These are phyloP conservation scores for Lagodon rhomboides DNA, from an alignment of 2,797 vertebrate species.

Conservation along the genomic window DNA sequence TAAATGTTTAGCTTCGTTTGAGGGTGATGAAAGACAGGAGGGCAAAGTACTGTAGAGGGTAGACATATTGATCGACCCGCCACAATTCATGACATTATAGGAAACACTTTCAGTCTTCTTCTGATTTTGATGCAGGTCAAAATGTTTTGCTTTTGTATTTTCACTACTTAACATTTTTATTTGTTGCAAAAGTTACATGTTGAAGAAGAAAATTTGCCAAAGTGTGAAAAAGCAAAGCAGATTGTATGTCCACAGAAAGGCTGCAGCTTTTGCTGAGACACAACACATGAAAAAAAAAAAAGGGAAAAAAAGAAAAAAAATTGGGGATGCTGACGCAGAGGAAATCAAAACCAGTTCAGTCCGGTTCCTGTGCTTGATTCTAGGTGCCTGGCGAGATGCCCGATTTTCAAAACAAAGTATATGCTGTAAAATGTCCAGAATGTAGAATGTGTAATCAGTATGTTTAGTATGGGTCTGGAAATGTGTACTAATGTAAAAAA, in stretches of 20 bases:
- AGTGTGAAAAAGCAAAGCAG: not conserved
- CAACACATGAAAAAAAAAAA: not conserved
- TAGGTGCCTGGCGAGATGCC: slow-evolving; percentile 68
- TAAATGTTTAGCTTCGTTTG: slow-evolving; percentile 36
- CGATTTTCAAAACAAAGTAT: slow-evolving; percentile 43
- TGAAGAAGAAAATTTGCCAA: not conserved
- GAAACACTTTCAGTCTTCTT: not conserved
- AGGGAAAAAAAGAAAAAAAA: not conserved
- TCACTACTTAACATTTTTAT: not conserved
- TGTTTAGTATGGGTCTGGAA: not conserved
- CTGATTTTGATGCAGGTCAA: not conserved
- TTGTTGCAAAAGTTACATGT: not conserved
- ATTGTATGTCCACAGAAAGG: not conserved
- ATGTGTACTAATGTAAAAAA: not conserved
- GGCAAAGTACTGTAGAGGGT: not conserved
- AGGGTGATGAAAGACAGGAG: not conserved
- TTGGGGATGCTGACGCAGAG: slow-evolving; percentile 56
- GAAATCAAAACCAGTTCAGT: slow-evolving; percentile 64
- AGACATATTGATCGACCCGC: not conserved
- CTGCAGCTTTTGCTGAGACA: not conserved
- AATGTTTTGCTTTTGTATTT: not conserved
- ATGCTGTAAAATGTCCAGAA: not conserved
- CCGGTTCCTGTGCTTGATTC: slow-evolving; percentile 53
- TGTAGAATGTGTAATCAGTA: not conserved
- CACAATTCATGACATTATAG: not conserved